These are phyloP conservation scores for Nasua narica DNA, from an alignment of 2,797 vertebrate genomes.

Conservation along the genomic window DNA sequence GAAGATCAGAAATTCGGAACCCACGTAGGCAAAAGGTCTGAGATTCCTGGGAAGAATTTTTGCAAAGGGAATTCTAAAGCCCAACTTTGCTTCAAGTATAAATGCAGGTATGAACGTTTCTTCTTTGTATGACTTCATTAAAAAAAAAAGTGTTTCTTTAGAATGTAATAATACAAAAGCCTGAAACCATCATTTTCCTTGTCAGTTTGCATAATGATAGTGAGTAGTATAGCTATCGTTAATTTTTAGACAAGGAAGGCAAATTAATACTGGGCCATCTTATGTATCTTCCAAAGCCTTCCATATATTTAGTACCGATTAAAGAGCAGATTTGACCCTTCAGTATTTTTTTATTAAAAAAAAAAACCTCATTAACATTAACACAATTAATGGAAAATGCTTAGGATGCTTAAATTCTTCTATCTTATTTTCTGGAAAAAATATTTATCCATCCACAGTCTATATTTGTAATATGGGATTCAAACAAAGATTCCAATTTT, in stretches of 20 bases:
- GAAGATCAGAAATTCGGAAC: not conserved
- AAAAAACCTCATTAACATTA: not conserved
- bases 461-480: not conserved
- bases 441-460: not conserved
- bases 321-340: not conserved
- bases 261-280: not conserved
- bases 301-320: not conserved
- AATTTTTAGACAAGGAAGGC: not conserved
- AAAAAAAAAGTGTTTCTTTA: not conserved
- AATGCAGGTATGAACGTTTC: not conserved
- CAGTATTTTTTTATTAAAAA: not conserved
- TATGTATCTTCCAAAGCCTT: not conserved
- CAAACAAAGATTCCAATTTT: not conserved
- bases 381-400: not conserved
- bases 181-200: not conserved
- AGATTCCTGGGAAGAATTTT: not conserved
- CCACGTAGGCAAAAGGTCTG: not conserved
- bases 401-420: not conserved
- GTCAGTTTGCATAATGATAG: not conserved
- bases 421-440: not conserved
- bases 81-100: not conserved
- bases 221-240: not conserved
- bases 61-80: not conserved
- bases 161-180: not conserved
- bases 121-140: not conserved